Conservation (phyloP, 2,113 vertebrate genomes). For the Struthidea cinerea region DNA sequence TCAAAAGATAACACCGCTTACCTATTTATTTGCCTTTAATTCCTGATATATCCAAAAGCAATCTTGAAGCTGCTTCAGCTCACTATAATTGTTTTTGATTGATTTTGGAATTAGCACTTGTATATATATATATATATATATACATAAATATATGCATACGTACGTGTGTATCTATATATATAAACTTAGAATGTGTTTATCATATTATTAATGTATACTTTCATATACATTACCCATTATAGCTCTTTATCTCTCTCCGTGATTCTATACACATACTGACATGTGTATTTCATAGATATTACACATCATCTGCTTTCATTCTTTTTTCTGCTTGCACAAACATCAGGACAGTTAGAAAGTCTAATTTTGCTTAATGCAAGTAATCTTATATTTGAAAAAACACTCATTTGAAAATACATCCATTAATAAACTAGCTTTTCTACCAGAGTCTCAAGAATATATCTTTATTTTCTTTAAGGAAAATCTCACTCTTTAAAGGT, state of each 20-base stretch:
- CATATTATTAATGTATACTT: neutral
- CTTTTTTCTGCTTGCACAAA: neutral
- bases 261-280: neutral
- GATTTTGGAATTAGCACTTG: neutral
- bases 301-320: neutral
- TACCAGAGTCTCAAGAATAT: neutral
- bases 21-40: neutral
- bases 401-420: neutral
- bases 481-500: slow-evolving; percentile 12
- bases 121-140: neutral
- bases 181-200: neutral
- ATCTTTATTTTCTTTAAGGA: neutral
- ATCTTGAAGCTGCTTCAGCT: neutral
- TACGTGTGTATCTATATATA: too few relatives aligned
- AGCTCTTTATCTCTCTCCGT: neutral
- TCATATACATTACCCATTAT: neutral
- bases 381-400: neutral
- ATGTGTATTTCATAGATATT: neutral
- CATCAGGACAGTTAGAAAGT: neutral
- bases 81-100: neutral
- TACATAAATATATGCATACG: neutral
- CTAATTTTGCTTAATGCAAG: neutral
- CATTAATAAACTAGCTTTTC: neutral
- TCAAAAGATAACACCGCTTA: neutral
- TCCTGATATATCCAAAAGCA: neutral